These are phyloP conservation scores for Microcebus murinus DNA, from an alignment of 2,113 vertebrate species.

Conservation along the genomic window DNA sequence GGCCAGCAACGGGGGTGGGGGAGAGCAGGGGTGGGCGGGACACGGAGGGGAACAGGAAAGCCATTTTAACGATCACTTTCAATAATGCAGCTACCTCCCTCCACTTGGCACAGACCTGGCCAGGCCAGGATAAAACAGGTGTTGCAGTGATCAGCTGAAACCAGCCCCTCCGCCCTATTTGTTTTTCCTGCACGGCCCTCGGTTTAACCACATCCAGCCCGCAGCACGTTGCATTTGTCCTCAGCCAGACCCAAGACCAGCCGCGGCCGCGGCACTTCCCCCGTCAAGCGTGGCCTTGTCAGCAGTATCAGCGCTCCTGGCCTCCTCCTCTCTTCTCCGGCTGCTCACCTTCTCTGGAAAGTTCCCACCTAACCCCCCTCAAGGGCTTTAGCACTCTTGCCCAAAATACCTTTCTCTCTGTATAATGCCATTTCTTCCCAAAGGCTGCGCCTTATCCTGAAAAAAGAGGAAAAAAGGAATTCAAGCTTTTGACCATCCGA, in stretches of 20 bases:
- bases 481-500: neutral
- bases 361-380: neutral
- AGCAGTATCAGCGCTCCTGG: fast-evolving
- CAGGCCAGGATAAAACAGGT: neutral
- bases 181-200: neutral
- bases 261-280: neutral
- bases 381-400: neutral
- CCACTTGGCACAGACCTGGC: fast-evolving
- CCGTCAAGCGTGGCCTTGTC: fast-evolving
- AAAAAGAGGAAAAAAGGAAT: neutral
- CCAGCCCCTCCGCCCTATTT: neutral
- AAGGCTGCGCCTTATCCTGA: neutral
- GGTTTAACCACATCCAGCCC: neutral
- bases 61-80: neutral
- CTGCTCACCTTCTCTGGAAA: neutral
- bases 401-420: neutral
- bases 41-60: fast-evolving
- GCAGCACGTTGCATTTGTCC: fast-evolving
- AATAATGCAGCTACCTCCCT: fast-evolving
- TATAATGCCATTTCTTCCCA: neutral
- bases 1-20: neutral
- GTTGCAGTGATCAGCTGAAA: neutral
- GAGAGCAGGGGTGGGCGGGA: neutral
- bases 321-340: no score
- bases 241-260: fast-evolving